Percentiles rank a stretch among this genome's conserved stretches.
phyloP scores from a whole-genome alignment of 2,797 vertebrate species.

The Cuculus canorus region DNA sequence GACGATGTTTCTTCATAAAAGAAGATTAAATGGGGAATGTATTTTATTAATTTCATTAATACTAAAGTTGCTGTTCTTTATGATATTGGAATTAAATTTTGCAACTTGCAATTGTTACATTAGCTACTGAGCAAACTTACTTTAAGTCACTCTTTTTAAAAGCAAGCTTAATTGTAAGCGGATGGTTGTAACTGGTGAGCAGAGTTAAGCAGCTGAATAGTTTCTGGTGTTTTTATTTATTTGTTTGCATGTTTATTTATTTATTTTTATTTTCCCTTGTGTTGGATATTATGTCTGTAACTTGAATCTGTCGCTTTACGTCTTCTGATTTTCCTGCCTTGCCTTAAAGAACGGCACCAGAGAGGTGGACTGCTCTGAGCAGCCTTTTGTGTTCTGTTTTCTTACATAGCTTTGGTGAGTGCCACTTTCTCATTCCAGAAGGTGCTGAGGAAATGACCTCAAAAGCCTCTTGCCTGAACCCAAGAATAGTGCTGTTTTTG shows the following conservation, averaged over 20 bases:
- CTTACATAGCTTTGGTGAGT: constrained; percentile 25
- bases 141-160: neutral
- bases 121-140: neutral
- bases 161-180: neutral
- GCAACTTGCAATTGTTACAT: neutral
- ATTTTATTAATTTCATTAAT: neutral
- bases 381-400: neutral
- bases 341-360: neutral
- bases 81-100: neutral
- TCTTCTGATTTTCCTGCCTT: neutral
- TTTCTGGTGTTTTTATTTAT: neutral
- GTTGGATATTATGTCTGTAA: neutral
- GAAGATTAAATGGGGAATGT: neutral
- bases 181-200: neutral
- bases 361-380: neutral
- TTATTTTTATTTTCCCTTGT: neutral
- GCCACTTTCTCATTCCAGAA: constrained; percentile 25
- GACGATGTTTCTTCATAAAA: neutral
- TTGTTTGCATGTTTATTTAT: neutral
- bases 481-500: neutral
- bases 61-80: neutral
- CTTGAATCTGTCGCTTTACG: neutral
- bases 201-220: neutral
- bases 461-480: constrained; percentile 1
- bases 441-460: constrained; percentile 35